Conservation (phyloP, 2,113 vertebrate species). For the Oryzias woworae region DNA sequence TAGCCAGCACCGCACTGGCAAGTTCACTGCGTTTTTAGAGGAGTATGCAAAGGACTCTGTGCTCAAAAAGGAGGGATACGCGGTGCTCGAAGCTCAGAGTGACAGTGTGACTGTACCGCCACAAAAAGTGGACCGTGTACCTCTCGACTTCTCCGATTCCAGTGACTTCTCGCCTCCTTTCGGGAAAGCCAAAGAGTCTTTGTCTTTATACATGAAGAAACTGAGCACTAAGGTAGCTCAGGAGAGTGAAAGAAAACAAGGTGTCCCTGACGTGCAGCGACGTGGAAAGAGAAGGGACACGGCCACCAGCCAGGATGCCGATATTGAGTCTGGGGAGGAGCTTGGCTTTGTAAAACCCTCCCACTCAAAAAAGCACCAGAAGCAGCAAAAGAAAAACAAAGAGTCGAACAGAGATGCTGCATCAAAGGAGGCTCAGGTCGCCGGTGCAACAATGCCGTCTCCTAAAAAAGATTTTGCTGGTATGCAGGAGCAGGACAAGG, state of each 20-base stretch:
- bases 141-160: slow-evolving; percentile 56
- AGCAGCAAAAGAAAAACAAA: slow-evolving; percentile 57
- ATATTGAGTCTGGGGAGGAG: slow-evolving; percentile 75
- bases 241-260: slow-evolving; percentile 33
- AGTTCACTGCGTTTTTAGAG: slow-evolving; percentile 79
- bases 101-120: slow-evolving; percentile 49
- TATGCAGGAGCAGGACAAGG: slow-evolving; percentile 52
- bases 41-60: slow-evolving; percentile 74
- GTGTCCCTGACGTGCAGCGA: slow-evolving; percentile 42
- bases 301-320: slow-evolving; percentile 66
- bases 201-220: slow-evolving; percentile 71
- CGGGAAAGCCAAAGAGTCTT: slow-evolving; percentile 46
- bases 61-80: slow-evolving; percentile 63
- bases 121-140: slow-evolving; percentile 42
- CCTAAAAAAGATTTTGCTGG: slow-evolving; percentile 11
- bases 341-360: slow-evolving; percentile 19
- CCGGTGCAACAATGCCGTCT: slow-evolving; percentile 12
- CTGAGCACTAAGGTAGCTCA: slow-evolving; percentile 32
- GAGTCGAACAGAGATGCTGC: slow-evolving; percentile 13
- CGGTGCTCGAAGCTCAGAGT: slow-evolving; percentile 40
- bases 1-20: slow-evolving; percentile 83
- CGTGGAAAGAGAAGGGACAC: slow-evolving; percentile 63
- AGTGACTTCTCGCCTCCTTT: slow-evolving; percentile 68
- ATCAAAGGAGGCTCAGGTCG: neutral
- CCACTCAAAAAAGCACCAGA: slow-evolving; percentile 50